A percentile compares a stretch with the other conserved stretches of the same genome.
Conservation (phyloP, 2,113 vertebrate genomes). For the Progne subis region DNA sequence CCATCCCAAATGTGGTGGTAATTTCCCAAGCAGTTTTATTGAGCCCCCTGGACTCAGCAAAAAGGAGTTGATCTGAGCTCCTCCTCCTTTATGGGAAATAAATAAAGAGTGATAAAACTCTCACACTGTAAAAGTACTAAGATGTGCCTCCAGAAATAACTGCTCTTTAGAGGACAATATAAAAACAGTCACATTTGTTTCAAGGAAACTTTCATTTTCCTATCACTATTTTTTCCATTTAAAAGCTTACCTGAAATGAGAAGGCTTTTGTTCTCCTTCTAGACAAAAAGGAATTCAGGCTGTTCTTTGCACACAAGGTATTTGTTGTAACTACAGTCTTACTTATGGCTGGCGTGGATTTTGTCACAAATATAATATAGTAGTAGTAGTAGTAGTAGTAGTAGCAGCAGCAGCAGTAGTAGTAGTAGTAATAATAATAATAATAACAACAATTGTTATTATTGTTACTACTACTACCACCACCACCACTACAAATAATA, state of each 20-base stretch:
- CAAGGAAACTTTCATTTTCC: background rate
- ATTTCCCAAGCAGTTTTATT: background rate
- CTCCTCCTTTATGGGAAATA: background rate
- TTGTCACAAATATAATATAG: background rate
- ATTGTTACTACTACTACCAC: too few relatives aligned
- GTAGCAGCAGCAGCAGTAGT: too few relatives aligned
- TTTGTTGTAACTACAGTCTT: background rate
- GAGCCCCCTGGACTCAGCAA: background rate
- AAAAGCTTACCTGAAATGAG: background rate
- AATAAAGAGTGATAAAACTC: background rate
- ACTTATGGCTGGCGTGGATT: background rate
- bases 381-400: too few relatives aligned
- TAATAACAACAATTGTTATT: background rate
- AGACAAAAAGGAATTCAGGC: background rate
- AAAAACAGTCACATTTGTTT: background rate
- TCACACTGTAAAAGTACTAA: background rate
- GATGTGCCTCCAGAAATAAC: background rate
- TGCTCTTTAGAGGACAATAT: background rate
- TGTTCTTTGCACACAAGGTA: background rate
- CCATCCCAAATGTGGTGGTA: background rate
- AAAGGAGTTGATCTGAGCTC: background rate
- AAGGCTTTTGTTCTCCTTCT: background rate
- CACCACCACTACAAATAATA: background rate
- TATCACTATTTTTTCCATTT: background rate
- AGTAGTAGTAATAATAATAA: background rate